phyloP scores from a whole-genome alignment of 2,888 invertebrate species.

The Pherbina coryleti region DNA sequence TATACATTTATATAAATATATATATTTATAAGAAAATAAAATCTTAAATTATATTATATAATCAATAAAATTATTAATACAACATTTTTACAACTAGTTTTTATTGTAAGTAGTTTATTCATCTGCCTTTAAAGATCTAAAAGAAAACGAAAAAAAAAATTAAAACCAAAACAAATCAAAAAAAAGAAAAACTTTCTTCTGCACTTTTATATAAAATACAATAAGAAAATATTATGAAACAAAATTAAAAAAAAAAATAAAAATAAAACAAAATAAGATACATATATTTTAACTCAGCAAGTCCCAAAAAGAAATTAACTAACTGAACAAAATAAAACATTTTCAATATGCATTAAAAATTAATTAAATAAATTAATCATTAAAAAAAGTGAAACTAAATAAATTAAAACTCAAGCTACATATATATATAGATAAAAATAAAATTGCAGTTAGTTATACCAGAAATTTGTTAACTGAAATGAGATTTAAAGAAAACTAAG shows the following conservation, averaged over 20 bases:
- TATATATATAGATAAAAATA: neutral
- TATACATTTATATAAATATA: constrained; percentile 24
- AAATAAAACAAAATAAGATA: neutral
- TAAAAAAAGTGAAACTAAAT: neutral
- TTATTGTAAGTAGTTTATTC: too few relatives aligned
- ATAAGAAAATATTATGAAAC: constrained; percentile 7
- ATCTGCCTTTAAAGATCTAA: too few relatives aligned
- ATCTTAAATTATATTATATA: constrained; percentile 20
- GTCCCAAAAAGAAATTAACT: too few relatives aligned
- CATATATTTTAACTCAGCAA: neutral
- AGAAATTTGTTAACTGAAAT: too few relatives aligned
- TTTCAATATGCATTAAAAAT: too few relatives aligned
- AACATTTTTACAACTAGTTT: too few relatives aligned
- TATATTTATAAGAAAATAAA: constrained; percentile 23
- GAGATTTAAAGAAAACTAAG: too few relatives aligned
- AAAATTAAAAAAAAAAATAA: neutral
- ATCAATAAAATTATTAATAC: neutral
- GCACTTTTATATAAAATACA: neutral
- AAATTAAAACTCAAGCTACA: neutral
- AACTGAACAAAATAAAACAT: too few relatives aligned
- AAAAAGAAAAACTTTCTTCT: neutral
- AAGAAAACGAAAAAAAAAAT: too few relatives aligned
- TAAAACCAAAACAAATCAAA: neutral
- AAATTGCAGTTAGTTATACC: too few relatives aligned
- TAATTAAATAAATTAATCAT: too few relatives aligned